Evolutionary conservation across 2,797 vertebrate species (phyloP).

Genomic region (Phrynocephalus forsythii): DNA sequence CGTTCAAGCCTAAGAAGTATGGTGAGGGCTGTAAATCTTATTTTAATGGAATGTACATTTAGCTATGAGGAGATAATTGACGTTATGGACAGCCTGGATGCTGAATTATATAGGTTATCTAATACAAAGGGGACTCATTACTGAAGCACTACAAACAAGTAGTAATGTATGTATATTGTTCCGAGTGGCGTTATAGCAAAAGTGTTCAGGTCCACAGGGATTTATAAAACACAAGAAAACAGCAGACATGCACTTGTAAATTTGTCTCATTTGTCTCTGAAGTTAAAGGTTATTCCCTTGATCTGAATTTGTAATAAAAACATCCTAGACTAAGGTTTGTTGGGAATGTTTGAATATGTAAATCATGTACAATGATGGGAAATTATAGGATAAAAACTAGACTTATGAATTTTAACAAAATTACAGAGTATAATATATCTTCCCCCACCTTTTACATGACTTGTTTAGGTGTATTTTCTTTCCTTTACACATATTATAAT

Average conservation of each 20-base stretch:
- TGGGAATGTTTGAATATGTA: slow-evolving; percentile 85
- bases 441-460: slow-evolving; percentile 63
- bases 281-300: slow-evolving; percentile 91
- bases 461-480: slow-evolving; percentile 59
- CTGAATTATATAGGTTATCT: slow-evolving; percentile 82
- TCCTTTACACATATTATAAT: slow-evolving; percentile 60
- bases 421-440: slow-evolving; percentile 61
- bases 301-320: slow-evolving; percentile 90
- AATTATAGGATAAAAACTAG: slow-evolving; percentile 82
- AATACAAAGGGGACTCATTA: slow-evolving; percentile 88
- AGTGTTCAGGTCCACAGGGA: slow-evolving; percentile 82
- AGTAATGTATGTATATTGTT: slow-evolving; percentile 86
- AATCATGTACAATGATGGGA: slow-evolving; percentile 83
- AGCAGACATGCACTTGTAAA: slow-evolving; percentile 88
- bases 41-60: slow-evolving; percentile 83
- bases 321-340: slow-evolving; percentile 81
- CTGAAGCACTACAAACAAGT: slow-evolving; percentile 83
- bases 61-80: slow-evolving; percentile 87
- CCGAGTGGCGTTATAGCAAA: slow-evolving; percentile 83
- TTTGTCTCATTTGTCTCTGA: slow-evolving; percentile 88
- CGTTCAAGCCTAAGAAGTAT: slow-evolving; percentile 74
- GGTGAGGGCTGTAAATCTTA: slow-evolving; percentile 79
- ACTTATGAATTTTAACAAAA: slow-evolving; percentile 70
- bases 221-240: slow-evolving; percentile 85
- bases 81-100: slow-evolving; percentile 79